A percentile compares a stretch with the other conserved stretches of the same genome.
These are phyloP conservation scores for Elaphurus davidianus DNA, from an alignment of 2,113 vertebrate species.

Conservation along the genomic window DNA sequence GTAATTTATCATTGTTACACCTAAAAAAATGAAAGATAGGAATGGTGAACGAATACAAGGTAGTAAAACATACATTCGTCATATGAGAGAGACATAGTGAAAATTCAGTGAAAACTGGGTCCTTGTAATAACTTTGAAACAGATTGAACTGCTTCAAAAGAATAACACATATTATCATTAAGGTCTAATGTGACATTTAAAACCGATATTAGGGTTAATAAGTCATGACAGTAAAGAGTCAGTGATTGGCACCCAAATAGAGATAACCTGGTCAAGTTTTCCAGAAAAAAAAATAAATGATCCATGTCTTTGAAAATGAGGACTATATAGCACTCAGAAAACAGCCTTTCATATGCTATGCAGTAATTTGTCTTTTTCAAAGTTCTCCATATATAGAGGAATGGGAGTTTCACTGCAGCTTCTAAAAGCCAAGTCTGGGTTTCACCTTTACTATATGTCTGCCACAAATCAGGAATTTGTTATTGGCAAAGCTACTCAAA, in stretches of 20 bases:
- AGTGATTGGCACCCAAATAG: neutral
- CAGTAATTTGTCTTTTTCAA: neutral
- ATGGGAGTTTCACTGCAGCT: neutral
- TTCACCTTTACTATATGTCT: neutral
- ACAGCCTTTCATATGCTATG: neutral
- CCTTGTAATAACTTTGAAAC: neutral
- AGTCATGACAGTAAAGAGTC: neutral
- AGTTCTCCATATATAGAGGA: neutral
- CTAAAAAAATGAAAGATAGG: neutral
- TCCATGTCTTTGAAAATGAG: neutral
- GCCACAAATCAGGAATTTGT: neutral
- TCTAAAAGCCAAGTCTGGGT: neutral
- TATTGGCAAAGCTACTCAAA: neutral
- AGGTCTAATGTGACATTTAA: neutral
- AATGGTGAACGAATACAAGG: neutral
- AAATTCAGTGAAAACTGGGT: neutral
- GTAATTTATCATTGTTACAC: neutral
- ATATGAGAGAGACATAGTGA: neutral
- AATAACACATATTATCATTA: neutral
- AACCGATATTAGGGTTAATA: neutral
- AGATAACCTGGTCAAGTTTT: neutral
- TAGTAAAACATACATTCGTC: neutral
- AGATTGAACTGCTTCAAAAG: neutral
- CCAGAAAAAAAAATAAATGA: neutral
- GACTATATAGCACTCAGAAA: neutral